Conservation (phyloP, 1,140 invertebrate species). For the Drosophila ambigua region DNA sequence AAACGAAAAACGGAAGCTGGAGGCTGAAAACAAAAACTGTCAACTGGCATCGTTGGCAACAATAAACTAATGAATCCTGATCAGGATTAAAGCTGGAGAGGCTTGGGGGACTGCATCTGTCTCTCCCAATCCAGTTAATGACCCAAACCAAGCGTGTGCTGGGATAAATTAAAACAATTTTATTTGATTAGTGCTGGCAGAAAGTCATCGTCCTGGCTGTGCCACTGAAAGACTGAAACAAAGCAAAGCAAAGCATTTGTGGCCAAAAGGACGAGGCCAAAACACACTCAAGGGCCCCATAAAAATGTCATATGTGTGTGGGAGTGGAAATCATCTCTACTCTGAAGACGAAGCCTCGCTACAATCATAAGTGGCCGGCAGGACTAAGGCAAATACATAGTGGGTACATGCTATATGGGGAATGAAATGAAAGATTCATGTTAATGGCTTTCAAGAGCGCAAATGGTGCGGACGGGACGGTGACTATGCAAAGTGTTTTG, state of each 20-base stretch:
- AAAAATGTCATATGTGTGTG: conserved; percentile 22
- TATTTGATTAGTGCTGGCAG: not conserved
- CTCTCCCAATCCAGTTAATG: not conserved
- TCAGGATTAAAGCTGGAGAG: not conserved
- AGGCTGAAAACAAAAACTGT: not conserved
- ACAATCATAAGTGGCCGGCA: not conserved
- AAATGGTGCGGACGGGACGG: not conserved
- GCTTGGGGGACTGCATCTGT: not conserved
- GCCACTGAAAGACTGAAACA: not conserved
- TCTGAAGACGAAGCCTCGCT: too few species aligned
- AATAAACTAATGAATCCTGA: too few species aligned
- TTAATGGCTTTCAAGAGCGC: conserved; percentile 15
- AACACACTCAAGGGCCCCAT: conserved; percentile 33
- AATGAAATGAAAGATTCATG: conserved; percentile 49
- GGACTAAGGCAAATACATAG: not conserved
- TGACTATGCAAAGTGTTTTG: conserved; percentile 7
- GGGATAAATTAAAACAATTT: conserved; percentile 5
- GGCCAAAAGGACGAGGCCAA: conserved; percentile 4
- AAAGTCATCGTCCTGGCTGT: conserved; percentile 1
- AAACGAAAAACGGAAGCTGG: not conserved
- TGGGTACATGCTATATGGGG: not conserved
- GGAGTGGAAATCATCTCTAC: conserved; percentile 31
- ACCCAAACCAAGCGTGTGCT: not conserved
- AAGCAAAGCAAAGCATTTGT: not conserved
- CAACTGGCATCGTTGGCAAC: not conserved